Percentiles rank a stretch among this genome's conserved stretches.
These are phyloP conservation scores for Petrolisthes manimaculis DNA, from an alignment of 2,888 invertebrate genomes.

Conservation along the genomic window DNA sequence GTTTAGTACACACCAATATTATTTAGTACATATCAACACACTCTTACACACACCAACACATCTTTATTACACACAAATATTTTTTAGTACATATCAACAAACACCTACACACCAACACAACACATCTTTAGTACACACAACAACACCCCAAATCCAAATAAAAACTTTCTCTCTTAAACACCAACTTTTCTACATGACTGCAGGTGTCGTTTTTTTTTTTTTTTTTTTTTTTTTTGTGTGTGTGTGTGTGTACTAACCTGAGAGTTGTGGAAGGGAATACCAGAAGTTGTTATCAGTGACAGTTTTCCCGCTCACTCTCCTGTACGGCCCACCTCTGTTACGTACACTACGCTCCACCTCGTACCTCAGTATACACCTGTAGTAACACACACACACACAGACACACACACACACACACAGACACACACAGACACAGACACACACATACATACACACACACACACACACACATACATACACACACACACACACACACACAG, in stretches of 20 bases:
- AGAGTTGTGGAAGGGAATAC: neutral
- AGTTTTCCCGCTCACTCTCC: neutral
- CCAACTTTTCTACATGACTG: too few species aligned
- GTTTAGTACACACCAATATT: neutral
- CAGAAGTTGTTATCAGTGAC: constrained; percentile 34
- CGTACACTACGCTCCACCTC: constrained; percentile 14
- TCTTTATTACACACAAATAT: neutral
- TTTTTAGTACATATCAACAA: neutral
- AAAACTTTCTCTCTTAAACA: too few species aligned
- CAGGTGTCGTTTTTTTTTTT: neutral
- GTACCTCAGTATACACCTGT: constrained; percentile 31
- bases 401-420: neutral
- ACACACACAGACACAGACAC: too few species aligned
- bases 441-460: too few species aligned
- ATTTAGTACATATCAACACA: neutral
- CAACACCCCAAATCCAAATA: too few species aligned
- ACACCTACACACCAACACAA: neutral
- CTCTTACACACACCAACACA: neutral
- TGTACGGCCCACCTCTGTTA: constrained; percentile 20
- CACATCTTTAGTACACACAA: too few species aligned
- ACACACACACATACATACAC: neutral
- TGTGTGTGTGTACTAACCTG: neutral
- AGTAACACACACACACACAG: neutral
- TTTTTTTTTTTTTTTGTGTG: too few species aligned
- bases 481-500: neutral